These are phyloP conservation scores for Natrix natrix DNA, from an alignment of 2,797 vertebrate species.

Conservation along the genomic window DNA sequence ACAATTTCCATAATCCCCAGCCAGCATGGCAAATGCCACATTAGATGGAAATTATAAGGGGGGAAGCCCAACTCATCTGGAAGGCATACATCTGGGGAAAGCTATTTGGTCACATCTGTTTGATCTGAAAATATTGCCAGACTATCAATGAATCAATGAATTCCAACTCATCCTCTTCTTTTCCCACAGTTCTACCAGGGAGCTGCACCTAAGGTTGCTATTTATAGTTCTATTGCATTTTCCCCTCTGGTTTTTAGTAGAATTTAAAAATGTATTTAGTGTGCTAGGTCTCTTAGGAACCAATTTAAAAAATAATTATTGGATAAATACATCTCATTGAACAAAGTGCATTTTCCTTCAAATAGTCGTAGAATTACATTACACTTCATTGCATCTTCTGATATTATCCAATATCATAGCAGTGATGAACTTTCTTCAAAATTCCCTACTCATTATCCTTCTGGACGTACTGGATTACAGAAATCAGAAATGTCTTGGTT, in stretches of 20 bases:
- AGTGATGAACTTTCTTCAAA: background rate
- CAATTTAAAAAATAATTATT: background rate
- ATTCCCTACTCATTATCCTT: background rate
- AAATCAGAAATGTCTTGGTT: background rate
- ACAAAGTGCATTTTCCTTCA: background rate
- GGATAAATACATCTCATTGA: background rate
- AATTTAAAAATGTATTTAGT: background rate
- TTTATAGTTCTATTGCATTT: background rate
- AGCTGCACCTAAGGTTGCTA: background rate
- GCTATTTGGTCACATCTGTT: background rate
- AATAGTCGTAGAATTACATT: background rate
- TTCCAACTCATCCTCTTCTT: background rate
- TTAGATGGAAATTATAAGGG: background rate
- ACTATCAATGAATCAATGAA: background rate
- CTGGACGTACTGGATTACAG: background rate
- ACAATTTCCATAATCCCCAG: background rate
- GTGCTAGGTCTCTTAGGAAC: background rate
- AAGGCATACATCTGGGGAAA: background rate
- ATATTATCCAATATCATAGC: background rate
- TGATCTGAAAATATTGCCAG: background rate
- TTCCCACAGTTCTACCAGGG: background rate
- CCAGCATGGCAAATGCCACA: background rate
- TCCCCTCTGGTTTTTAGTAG: background rate
- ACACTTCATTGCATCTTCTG: background rate
- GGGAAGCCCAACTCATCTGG: background rate